A percentile compares a stretch with the other conserved stretches of the same genome.
Conservation (phyloP, 2,888 invertebrate species). For the Tuberolachnus salignus region DNA sequence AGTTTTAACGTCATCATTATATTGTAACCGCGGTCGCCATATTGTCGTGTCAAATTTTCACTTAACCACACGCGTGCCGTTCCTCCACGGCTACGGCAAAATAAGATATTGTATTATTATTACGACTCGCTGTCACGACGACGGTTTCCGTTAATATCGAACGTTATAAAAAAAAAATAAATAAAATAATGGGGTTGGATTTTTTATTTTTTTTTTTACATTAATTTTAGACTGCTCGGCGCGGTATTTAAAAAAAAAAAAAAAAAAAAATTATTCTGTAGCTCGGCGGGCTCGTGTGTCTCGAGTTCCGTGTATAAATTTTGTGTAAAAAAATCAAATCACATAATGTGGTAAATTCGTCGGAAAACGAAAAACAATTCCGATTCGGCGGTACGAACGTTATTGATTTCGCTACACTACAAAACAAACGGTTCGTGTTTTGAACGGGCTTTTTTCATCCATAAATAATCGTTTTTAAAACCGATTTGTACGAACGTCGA, state of each 20-base stretch:
- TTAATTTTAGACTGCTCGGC: constrained; percentile 33
- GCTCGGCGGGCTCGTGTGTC: too few relatives aligned
- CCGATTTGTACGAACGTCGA: too few relatives aligned
- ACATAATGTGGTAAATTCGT: too few relatives aligned
- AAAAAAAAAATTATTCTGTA: too few relatives aligned
- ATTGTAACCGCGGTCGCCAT: constrained; percentile 9
- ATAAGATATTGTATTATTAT: constrained; percentile 51
- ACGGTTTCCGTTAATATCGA: constrained; percentile 51
- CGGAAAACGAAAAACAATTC: too few relatives aligned
- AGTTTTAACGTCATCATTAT: constrained; percentile 34
- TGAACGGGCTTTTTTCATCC: too few relatives aligned
- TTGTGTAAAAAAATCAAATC: too few relatives aligned
- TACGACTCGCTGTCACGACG: constrained; percentile 53
- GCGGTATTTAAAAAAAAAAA: not conserved
- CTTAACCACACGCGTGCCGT: constrained; percentile 37
- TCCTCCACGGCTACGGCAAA: not conserved
- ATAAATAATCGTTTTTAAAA: too few relatives aligned
- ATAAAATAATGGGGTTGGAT: constrained; percentile 16
- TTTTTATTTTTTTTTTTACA: constrained; percentile 30
- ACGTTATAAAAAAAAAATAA: constrained; percentile 38
- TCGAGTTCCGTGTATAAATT: too few relatives aligned
- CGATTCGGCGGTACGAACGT: too few relatives aligned
- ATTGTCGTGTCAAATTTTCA: constrained; percentile 55
- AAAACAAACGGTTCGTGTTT: too few relatives aligned
- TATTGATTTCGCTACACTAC: too few relatives aligned